phyloP scores from a whole-genome alignment of 1,140 invertebrate genomes.

The Leptopilina clavipes region DNA sequence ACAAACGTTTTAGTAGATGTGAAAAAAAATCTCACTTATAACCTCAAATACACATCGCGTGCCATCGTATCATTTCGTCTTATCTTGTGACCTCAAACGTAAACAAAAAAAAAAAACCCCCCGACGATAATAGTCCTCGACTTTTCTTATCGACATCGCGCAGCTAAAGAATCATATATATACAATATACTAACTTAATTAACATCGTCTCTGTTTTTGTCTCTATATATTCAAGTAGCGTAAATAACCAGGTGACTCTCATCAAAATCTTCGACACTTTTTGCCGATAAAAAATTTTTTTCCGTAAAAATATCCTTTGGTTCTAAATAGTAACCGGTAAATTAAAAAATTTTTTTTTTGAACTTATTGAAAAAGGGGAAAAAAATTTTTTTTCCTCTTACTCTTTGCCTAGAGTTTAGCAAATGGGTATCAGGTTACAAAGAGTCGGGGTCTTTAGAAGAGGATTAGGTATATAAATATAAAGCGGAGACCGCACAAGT shows the following conservation, averaged over 20 bases:
- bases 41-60: too few species aligned
- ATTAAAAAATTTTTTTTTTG: not conserved
- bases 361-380: not conserved
- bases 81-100: too few species aligned
- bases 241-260: slow-evolving; percentile 28
- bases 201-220: too few species aligned
- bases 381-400: slow-evolving; percentile 35
- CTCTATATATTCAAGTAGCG: slow-evolving; percentile 23
- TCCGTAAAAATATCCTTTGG: too few species aligned
- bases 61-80: too few species aligned
- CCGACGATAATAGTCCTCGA: too few species aligned
- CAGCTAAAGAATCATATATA: too few species aligned
- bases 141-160: too few species aligned
- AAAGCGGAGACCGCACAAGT: slow-evolving; percentile 40
- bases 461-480: slow-evolving; percentile 42
- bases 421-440: slow-evolving; percentile 16
- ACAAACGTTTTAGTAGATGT: too few species aligned
- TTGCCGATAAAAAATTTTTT: not conserved
- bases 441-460: slow-evolving; percentile 42
- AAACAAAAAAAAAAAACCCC: too few species aligned
- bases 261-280: not conserved
- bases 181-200: too few species aligned
- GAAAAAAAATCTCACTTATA: too few species aligned
- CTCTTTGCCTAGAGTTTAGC: not conserved
- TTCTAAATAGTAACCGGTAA: not conserved